Evolutionary conservation across 2,888 invertebrate genomes (phyloP).

Genomic region (Drosophila paracracens): DNA sequence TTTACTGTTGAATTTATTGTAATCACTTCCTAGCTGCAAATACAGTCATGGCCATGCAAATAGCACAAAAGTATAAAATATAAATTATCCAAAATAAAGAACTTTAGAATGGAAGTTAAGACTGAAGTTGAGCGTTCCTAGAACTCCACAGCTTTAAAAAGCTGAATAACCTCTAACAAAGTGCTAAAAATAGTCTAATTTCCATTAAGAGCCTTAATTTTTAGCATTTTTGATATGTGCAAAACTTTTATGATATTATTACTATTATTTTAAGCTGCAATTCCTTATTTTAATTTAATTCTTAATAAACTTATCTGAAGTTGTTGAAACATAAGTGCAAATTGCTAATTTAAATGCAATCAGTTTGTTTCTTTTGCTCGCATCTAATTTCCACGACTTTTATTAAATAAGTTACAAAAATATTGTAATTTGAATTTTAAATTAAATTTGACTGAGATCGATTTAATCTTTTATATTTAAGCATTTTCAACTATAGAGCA

Average conservation of each 20-base stretch:
- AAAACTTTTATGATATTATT: neutral
- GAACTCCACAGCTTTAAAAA: no score
- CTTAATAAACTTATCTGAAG: neutral
- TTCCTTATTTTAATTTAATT: neutral
- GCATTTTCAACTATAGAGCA: slow-evolving; percentile 17
- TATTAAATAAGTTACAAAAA: neutral
- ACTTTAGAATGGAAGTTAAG: neutral
- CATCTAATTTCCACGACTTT: no score
- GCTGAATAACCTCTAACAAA: neutral
- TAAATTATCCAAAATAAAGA: neutral
- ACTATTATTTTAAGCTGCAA: neutral
- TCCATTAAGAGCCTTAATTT: rapidly evolving
- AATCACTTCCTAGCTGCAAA: neutral
- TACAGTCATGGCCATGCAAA: neutral
- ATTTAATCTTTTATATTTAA: neutral
- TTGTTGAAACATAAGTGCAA: neutral
- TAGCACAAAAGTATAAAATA: neutral
- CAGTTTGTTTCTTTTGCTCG: no score
- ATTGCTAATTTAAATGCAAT: neutral
- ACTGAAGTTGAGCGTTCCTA: neutral
- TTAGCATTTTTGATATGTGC: neutral
- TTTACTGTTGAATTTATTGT: neutral
- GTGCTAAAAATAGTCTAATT: neutral
- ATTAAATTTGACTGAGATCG: neutral
- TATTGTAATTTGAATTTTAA: neutral